Conservation (phyloP, 2,888 invertebrate genomes). For the Drosophila monieri region DNA sequence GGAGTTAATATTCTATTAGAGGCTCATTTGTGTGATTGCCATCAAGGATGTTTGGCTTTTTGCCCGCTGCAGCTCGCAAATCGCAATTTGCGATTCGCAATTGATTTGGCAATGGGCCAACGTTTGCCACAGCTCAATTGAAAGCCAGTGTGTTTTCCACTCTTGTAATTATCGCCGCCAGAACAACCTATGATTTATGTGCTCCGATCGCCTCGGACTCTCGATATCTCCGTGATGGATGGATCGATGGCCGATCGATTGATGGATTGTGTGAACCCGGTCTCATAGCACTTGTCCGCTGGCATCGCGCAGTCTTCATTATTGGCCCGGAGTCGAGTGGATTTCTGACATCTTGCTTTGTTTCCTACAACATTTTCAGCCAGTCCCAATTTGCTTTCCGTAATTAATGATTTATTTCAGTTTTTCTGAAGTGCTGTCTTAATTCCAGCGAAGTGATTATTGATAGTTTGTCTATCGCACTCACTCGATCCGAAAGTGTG, state of each 20-base stretch:
- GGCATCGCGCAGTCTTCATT: conserved; percentile 45
- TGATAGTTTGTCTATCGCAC: conserved; percentile 51
- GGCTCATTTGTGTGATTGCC: conserved; percentile 82
- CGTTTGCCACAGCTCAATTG: conserved; percentile 52
- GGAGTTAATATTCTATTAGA: conserved; percentile 82
- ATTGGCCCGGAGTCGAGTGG: conserved; percentile 53
- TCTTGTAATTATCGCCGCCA: conserved; percentile 61
- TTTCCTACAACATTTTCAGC: conserved; percentile 42
- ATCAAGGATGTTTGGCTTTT: conserved; percentile 73
- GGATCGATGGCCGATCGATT: conserved; percentile 60
- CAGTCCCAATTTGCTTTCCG: conserved; percentile 55
- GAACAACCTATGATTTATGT: conserved; percentile 64
- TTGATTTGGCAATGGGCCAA: conserved; percentile 39
- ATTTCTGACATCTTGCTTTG: conserved; percentile 77
- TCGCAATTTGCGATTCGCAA: conserved; percentile 41
- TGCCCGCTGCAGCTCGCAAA: conserved; percentile 17
- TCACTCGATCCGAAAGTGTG: conserved; percentile 33
- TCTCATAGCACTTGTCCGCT: conserved; percentile 62
- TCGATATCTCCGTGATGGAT: conserved; percentile 74
- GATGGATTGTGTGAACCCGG: conserved; percentile 75
- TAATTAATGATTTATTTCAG: conserved; percentile 75
- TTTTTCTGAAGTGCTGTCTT: conserved; percentile 64
- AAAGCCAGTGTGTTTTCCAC: conserved; percentile 51
- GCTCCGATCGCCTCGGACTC: conserved; percentile 34
- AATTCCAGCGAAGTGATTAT: conserved; percentile 69